Conservation (phyloP, 2,888 invertebrate species). For the Villa cingulata region DNA sequence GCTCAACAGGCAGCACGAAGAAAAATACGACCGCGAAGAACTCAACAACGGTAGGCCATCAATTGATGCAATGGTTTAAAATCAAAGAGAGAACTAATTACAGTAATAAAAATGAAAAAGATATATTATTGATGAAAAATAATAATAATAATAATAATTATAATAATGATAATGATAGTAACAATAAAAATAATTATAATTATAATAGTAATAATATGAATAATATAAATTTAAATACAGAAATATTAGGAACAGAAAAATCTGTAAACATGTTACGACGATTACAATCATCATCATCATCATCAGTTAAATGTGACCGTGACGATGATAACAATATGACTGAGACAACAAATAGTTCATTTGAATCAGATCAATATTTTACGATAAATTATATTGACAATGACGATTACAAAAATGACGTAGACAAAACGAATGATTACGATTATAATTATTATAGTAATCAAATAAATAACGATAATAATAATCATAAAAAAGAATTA, state of each 20-base stretch:
- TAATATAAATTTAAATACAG: not conserved
- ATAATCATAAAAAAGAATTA: not conserved
- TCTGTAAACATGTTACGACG: too few relatives aligned
- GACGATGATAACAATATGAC: too few relatives aligned
- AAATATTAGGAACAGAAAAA: too few relatives aligned
- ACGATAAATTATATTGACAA: not conserved
- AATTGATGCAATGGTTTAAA: slow-evolving; percentile 18
- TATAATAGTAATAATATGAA: not conserved
- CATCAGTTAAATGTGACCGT: too few relatives aligned
- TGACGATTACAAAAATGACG: not conserved
- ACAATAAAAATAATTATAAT: not conserved
- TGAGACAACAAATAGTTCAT: too few relatives aligned
- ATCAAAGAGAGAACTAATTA: slow-evolving; percentile 16
- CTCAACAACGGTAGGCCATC: slow-evolving; percentile 31
- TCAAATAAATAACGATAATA: not conserved
- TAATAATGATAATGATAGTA: not conserved
- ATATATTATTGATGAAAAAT: not conserved
- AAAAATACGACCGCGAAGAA: slow-evolving; percentile 29
- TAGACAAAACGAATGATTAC: not conserved
- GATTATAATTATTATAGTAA: not conserved
- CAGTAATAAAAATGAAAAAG: slow-evolving; percentile 3
- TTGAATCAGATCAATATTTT: too few relatives aligned
- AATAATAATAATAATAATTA: not conserved
- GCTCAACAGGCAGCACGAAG: slow-evolving; percentile 23
- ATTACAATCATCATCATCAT: too few relatives aligned